Evolutionary conservation across 2,797 vertebrate genomes (phyloP).

Genomic region (Psittacula derbiana): DNA sequence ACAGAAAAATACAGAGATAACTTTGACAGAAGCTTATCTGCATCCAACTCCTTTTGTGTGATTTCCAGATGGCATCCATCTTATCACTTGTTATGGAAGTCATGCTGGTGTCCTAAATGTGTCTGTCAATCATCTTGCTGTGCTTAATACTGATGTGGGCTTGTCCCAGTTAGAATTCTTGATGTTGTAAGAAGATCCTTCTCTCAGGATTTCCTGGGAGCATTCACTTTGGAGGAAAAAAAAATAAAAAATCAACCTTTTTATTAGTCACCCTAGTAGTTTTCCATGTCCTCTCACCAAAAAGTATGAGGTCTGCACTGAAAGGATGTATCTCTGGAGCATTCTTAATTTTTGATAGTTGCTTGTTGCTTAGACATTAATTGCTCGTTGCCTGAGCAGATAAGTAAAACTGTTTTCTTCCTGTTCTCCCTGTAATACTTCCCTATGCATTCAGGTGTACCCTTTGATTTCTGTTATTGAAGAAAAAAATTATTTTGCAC

Average conservation of each 20-base stretch:
- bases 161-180: constrained; percentile 39
- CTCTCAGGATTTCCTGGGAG: not conserved
- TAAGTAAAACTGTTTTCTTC: not conserved
- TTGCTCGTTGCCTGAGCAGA: not conserved
- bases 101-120: constrained; percentile 48
- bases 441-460: not conserved
- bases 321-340: not conserved
- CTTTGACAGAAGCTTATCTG: constrained; percentile 42
- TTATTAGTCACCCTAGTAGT: not conserved
- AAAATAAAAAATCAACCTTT: not conserved
- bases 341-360: not conserved
- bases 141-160: constrained; percentile 15
- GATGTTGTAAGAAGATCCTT: not conserved
- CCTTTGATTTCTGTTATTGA: not conserved
- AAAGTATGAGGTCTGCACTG: not conserved
- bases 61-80: constrained; percentile 57
- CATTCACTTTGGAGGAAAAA: not conserved
- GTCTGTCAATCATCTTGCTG: constrained; percentile 29
- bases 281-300: not conserved
- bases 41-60: constrained; percentile 14
- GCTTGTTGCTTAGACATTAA: not conserved
- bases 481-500: not conserved
- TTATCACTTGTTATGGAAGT: constrained; percentile 47
- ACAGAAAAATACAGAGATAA: constrained; percentile 21
- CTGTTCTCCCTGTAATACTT: not conserved